Conservation (phyloP, 2,113 vertebrate genomes). For the Oryctolagus cuniculus region mOryCun1.1 NC_091432.1:235440001-235440500, state of each 20-base stretch:
- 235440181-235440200: background rate
- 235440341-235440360: constrained; percentile 93
- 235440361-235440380: rapidly evolving
- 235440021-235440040: background rate
- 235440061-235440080: rapidly evolving
- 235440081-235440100: rapidly evolving
- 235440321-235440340: constrained; percentile 91
- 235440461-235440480: constrained; percentile 77
- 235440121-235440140: rapidly evolving
- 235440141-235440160: background rate
- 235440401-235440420: background rate
- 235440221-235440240: constrained; percentile 92
- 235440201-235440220: constrained; percentile 88
- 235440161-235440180: too few species aligned
- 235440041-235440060: too few species aligned
- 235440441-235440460: constrained; percentile 89
- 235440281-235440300: constrained; percentile 82
- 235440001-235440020: too few species aligned
- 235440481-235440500: constrained; percentile 87
- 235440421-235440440: constrained; percentile 87
- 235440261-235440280: constrained; percentile 94
- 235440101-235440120: rapidly evolving
- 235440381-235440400: rapidly evolving
- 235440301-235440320: constrained; percentile 87
- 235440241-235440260: constrained; percentile 92